Base-by-base conservation (phyloP, 2,113 vertebrate species). In the Hemibates koningsi region DNA sequence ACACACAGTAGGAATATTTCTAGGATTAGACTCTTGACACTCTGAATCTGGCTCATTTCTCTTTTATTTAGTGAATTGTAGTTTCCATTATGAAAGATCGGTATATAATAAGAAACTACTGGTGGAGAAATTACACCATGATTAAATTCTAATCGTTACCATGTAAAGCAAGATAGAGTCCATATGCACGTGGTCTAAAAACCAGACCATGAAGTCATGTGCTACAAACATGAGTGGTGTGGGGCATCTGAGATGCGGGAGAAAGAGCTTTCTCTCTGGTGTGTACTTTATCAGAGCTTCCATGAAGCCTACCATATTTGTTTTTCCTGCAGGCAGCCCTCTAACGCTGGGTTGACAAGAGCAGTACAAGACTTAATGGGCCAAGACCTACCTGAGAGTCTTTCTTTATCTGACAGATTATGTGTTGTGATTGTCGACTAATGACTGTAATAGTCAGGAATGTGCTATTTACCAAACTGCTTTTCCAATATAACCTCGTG, bases 341-440 rank as follows among this genome's bases (percentile, higher is more conserved):
- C 68, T 79, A 52, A 73, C 1, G 1, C 27, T 2, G 17, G 21
- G 66, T 0, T 88, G 87, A 91, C 91, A 90, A 63, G 80, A 45
- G 80, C 50, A 80, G 90, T 85, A 45, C 21, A 11, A n/a, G 76
- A 13, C 80, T 80, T 83, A 90, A 78, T 59, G 27, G 11, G 43
- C 73, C 50, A 13, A 54, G 86, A 54, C 79, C 85, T 83, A 86
- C 90, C 82, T 57, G 34, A 81, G 24, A 90, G 82, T 32, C 48
- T 21, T n/a, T 57, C 84, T 88, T 85, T 83, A 92, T 90, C 53
- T 63, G 80, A 80, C 66, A 86, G 91, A 92, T 88, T 84, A 76
- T 66, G 52, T 66, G 13, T 87, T 86, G 59, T 85, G 78, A 85
- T 80, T 50, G 81, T 86, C 6, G 5, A 16, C 36, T 88, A 84